Evolutionary conservation across 2,113 vertebrate genomes (phyloP).

Genomic region (Nothobranchius kuhntae): DNA sequence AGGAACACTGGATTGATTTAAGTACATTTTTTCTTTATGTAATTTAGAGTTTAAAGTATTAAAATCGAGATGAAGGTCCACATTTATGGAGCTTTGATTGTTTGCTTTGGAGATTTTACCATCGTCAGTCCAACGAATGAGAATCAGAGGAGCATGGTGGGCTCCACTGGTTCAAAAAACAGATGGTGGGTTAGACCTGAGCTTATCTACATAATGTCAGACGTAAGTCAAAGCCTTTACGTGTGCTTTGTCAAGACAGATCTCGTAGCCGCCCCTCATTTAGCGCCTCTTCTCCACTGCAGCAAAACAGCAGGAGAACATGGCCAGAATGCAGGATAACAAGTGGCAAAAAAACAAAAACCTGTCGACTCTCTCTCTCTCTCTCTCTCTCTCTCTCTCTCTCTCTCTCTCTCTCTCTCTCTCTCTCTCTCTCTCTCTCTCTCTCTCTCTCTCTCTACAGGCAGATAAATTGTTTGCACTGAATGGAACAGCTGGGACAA

Average conservation of each 20-base stretch:
- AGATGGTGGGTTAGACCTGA: background rate
- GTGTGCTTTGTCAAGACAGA: constrained; percentile 7
- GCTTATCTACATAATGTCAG: constrained; percentile 39
- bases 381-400: constrained; percentile 69
- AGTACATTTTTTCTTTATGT: background rate
- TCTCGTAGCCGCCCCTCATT: constrained; percentile 16
- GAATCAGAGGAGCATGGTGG: constrained; percentile 1
- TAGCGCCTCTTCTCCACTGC: constrained; percentile 43
- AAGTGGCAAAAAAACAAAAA: constrained; percentile 35
- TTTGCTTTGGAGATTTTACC: constrained; percentile 26
- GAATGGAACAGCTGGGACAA: constrained; percentile 61
- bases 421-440: constrained; percentile 45
- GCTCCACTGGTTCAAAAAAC: background rate
- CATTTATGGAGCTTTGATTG: constrained; percentile 28
- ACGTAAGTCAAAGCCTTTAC: constrained; percentile 18
- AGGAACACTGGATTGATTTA: constrained; percentile 42
- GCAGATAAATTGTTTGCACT: constrained; percentile 64
- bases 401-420: constrained; percentile 43
- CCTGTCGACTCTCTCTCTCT: constrained; percentile 60
- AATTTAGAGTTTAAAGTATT: constrained; percentile 24
- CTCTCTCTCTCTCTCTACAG: constrained; percentile 52
- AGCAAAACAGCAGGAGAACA: constrained; percentile 63
- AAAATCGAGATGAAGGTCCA: background rate
- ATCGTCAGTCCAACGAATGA: constrained; percentile 35
- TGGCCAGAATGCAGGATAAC: constrained; percentile 70